Evolutionary conservation across 2,888 invertebrate genomes (phyloP).

Genomic region (Argyresthia albistria): DNA sequence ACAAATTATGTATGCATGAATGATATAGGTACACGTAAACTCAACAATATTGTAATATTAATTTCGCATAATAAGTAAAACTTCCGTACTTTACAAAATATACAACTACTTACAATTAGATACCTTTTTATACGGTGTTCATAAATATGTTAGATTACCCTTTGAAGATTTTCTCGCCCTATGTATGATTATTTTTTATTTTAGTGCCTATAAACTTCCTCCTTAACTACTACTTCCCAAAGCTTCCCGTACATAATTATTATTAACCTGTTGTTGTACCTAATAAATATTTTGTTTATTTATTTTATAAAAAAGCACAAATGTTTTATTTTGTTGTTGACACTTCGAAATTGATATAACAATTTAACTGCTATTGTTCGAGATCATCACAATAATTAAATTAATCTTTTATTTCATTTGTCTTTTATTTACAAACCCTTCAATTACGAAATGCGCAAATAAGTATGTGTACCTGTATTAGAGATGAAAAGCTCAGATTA

Average conservation of each 20-base stretch:
- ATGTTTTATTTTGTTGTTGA: conserved; percentile 67
- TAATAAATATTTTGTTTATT: conserved; percentile 1
- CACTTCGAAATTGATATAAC: conserved; percentile 58
- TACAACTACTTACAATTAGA: background rate
- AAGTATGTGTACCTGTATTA: too few relatives aligned
- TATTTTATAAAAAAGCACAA: conserved; percentile 56
- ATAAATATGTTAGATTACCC: background rate
- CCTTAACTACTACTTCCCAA: background rate
- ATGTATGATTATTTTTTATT: conserved; percentile 43
- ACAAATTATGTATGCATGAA: too few relatives aligned
- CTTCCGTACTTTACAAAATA: background rate
- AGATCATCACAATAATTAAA: conserved; percentile 68
- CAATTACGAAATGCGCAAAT: too few relatives aligned
- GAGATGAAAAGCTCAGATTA: too few relatives aligned
- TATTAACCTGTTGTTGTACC: conserved; percentile 3
- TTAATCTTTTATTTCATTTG: conserved; percentile 54
- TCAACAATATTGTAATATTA: background rate
- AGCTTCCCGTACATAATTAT: background rate
- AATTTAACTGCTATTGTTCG: conserved; percentile 58
- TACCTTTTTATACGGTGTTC: background rate
- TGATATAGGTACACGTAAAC: background rate
- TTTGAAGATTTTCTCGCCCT: conserved; percentile 47
- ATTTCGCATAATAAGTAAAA: too few relatives aligned
- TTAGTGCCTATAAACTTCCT: conserved; percentile 23
- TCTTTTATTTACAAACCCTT: conserved; percentile 27